Percentiles rank a stretch among this genome's conserved stretches.
These are phyloP conservation scores for Bubo blakistoni DNA, from an alignment of 2,113 vertebrate genomes.

Conservation along the genomic window DNA sequence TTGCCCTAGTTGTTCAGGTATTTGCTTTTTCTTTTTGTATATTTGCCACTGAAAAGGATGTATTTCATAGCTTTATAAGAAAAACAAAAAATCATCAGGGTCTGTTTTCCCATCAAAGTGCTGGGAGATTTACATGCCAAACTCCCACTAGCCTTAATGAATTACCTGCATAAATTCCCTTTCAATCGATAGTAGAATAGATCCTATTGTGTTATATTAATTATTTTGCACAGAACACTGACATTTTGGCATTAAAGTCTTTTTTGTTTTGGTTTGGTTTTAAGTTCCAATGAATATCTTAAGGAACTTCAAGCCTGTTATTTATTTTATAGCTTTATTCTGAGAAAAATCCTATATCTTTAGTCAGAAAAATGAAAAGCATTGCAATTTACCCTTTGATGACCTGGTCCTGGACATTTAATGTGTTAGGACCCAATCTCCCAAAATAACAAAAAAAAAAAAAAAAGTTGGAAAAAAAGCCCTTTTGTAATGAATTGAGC, in stretches of 20 bases:
- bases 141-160: constrained; percentile 71
- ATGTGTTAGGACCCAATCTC: background rate
- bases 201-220: constrained; percentile 73
- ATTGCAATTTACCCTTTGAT: background rate
- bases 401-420: background rate
- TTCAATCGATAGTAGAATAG: constrained; percentile 69
- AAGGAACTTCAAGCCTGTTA: constrained; percentile 63
- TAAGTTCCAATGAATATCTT: constrained; percentile 68
- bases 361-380: background rate
- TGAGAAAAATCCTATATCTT: background rate
- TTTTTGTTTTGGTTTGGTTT: background rate
- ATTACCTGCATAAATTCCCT: constrained; percentile 79
- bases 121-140: constrained; percentile 71
- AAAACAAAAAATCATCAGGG: background rate
- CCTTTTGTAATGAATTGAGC: background rate
- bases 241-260: constrained; percentile 63
- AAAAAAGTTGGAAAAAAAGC: fast-evolving
- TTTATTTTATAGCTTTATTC: constrained; percentile 45
- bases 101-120: constrained; percentile 60
- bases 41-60: constrained; percentile 49
- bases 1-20: constrained; percentile 45
- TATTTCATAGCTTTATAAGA: constrained; percentile 42
- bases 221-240: constrained; percentile 70
- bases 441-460: background rate
- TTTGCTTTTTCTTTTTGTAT: constrained; percentile 22